Percentiles rank a stretch among this genome's conserved stretches.
Conservation (phyloP, 2,113 vertebrate genomes). For the Rhizomys pruinosus region DNA sequence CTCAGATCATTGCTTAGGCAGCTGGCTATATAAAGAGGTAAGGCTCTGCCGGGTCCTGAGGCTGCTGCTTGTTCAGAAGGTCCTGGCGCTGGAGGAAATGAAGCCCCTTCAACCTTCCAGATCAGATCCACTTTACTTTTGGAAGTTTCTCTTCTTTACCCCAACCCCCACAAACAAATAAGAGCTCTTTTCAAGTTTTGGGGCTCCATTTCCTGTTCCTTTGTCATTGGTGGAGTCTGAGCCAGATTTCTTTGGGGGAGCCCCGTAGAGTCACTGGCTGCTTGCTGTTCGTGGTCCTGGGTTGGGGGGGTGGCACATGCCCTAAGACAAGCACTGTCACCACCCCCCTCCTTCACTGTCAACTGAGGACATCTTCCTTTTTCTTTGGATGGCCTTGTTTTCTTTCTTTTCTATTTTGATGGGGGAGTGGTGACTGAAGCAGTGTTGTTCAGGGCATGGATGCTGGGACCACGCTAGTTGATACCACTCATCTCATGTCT, state of each 20-base stretch:
- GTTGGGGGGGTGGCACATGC: not conserved
- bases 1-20: slow-evolving; percentile 85
- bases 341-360: not conserved
- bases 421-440: not conserved
- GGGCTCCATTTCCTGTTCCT: not conserved
- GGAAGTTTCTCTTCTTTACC: slow-evolving; percentile 15
- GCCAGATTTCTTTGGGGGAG: not conserved
- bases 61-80: not conserved
- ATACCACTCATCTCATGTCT: slow-evolving; percentile 45
- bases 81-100: not conserved
- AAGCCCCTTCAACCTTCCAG: not conserved
- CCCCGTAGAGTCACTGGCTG: not conserved
- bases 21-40: slow-evolving; percentile 70
- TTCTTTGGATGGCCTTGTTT: slow-evolving; percentile 31
- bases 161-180: not conserved
- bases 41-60: not conserved
- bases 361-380: not conserved
- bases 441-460: slow-evolving; percentile 29
- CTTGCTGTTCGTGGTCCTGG: slow-evolving; percentile 68
- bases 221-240: not conserved
- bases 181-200: not conserved
- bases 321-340: not conserved
- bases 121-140: not conserved
- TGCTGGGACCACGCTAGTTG: slow-evolving; percentile 29
- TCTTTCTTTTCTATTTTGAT: slow-evolving; percentile 24